Evolutionary conservation across 2,888 invertebrate genomes (phyloP), one percentile per base, ranked within the genome.

Genomic region (Polyploca ridens): DNA sequence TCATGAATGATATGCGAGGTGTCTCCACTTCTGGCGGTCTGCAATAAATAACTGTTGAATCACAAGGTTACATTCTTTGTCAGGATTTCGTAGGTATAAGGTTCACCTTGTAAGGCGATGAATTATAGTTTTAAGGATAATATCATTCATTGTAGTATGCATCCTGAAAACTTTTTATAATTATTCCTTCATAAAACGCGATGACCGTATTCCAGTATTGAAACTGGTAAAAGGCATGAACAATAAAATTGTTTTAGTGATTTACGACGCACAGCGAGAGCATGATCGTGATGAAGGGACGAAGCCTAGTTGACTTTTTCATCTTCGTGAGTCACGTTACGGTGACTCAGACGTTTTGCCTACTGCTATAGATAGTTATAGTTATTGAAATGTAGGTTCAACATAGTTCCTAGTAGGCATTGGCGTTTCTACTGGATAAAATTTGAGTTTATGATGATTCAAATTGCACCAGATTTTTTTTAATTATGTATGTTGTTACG

Each of bases 1-100:
- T 80, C 88, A 93, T 87, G 72, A 93, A 93, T 1, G 93, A 92
- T 58, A 93, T 90, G 14, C 89, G 88, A 14, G 73, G 72, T 1
- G 78, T 68, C 11, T 83, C 79, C 57, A 87, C 84, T 63, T 83
- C 79, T 72, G 78, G 77, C 1, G 76, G 65, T 64, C 86, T 54
- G 54, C 7, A 54, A 54, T 19, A 8, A 54, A 46, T 88, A 54
- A 67, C 19, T 7, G 27, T 57, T 57, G 19, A 5, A 57, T 57
- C 27, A 57, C 6, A 27, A 57, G 19, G 11, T 27, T 27, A 16
- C 13, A 58, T 58, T 11, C 27, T 41, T 41, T 41, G 5, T 13
- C 13, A 41, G 41, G 41, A 13, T 13, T 13, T 41, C 13, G 41
- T 13, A 41, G 41, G 13, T 41, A 2, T 7, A 10, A 38, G 7